Percentiles rank a stretch among this genome's conserved stretches.
Evolutionary conservation across 2,888 invertebrate species (phyloP).

Genomic region (Arrhopalites spinosus): DNA sequence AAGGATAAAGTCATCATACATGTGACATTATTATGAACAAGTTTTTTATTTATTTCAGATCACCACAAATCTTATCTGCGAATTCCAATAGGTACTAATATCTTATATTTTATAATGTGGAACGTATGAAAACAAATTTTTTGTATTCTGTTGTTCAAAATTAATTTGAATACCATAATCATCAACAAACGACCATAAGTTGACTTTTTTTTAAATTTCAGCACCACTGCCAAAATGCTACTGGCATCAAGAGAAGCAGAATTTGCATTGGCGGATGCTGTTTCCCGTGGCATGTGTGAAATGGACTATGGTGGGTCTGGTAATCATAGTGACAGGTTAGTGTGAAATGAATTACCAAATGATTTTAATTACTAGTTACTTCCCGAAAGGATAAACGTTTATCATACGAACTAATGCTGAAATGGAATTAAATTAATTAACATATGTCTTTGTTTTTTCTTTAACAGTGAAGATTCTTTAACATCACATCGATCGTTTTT

Average conservation of each 20-base stretch:
- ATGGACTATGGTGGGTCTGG: conserved; percentile 47
- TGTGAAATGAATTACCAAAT: no score
- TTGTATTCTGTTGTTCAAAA: background rate
- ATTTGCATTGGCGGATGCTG: conserved; percentile 75
- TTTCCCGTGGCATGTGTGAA: conserved; percentile 58
- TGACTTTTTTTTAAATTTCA: conserved; percentile 39
- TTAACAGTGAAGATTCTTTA: conserved; percentile 56
- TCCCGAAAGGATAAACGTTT: no score
- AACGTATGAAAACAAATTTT: no score
- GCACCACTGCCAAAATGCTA: conserved; percentile 66
- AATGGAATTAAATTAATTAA: no score
- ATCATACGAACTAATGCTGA: no score
- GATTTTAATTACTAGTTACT: no score
- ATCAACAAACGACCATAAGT: no score
- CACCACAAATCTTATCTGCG: conserved; percentile 44
- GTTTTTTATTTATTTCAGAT: background rate
- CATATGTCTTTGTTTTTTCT: no score
- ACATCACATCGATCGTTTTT: conserved; percentile 53
- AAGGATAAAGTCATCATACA: no score
- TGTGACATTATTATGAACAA: no score
- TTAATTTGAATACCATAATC: background rate
- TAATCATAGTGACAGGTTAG: conserved; percentile 56
- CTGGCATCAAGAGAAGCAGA: conserved; percentile 89
- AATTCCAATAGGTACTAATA: conserved; percentile 23
- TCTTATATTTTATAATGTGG: no score